phyloP scores from a whole-genome alignment of 2,113 vertebrate species.

The Rhinoderma darwinii region DNA sequence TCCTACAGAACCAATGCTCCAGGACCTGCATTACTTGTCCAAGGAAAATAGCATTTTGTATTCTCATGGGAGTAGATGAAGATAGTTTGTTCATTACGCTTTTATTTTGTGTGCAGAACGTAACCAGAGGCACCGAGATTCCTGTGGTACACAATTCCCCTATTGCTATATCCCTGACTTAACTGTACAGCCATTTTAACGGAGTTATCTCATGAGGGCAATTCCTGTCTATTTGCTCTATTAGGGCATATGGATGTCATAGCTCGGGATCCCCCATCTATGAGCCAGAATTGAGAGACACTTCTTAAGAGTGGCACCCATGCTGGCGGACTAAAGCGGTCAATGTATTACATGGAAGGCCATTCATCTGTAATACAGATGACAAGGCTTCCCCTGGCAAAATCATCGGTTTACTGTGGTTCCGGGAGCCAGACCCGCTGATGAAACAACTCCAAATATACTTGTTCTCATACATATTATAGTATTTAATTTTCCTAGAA shows the following conservation, averaged over 20 bases:
- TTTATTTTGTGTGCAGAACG: not conserved
- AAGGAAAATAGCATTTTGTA: not conserved
- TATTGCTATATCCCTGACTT: too few species aligned
- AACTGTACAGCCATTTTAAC: not conserved
- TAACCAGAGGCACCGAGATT: not conserved
- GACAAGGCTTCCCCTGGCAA: too few species aligned
- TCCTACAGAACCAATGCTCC: not conserved
- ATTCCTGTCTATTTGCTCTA: not conserved
- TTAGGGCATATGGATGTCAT: not conserved
- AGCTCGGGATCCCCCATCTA: not conserved
- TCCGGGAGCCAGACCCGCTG: too few species aligned
- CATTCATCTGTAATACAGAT: too few species aligned
- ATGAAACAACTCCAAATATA: too few species aligned
- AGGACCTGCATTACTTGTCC: not conserved
- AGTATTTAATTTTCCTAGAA: not conserved
- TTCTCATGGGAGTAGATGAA: not conserved
- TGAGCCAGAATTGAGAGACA: too few species aligned
- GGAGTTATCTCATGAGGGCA: too few species aligned
- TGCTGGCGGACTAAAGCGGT: not conserved
- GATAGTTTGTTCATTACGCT: not conserved
- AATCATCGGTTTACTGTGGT: too few species aligned
- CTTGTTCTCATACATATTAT: not conserved
- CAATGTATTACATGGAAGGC: not conserved
- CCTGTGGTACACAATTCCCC: not conserved
- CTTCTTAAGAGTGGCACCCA: too few species aligned